Base-by-base conservation (phyloP, 2,797 vertebrate genomes). In the Coregonus ussuriensis region DNA sequence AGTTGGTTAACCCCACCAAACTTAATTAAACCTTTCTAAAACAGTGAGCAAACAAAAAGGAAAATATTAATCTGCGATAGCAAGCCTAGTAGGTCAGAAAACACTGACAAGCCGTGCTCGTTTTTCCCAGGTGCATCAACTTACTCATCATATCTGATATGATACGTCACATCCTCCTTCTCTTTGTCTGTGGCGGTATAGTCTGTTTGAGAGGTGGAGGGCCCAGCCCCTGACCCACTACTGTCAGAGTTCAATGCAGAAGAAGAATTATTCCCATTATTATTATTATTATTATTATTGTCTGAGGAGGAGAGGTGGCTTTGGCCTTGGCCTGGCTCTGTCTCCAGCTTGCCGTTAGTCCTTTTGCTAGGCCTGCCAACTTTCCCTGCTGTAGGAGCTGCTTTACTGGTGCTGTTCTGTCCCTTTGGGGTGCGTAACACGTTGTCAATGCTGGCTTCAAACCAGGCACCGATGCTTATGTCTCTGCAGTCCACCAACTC, bases 131-230 rank as follows among this genome's bases (percentile, higher is more conserved):
- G 63, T 25, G 21, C 68, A 74, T 52, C 71, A 90, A 98, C 98
- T 99, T 98, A 99, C 98, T 99, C 98, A 82, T 99, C 98, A 1
- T 99, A 99, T 95, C 97, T 96, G 94, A 99, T 99, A 95, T 95
- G 97, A 94, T 99, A 99, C 91, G 95, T 89, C 91, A 95, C 90
- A 80, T 96, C 95, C 91, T 97, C 95, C 88, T 74, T 74, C 31
- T 56, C 85, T 87, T 91, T 88, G 52, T 76, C 67, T 90, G 89
- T 11, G 31, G 18, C 7, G 87, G 94, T 84, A 91, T 89, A 95
- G 91, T 97, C 95, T 76, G 94, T 96, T 77, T 96, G 94, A 93
- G 97, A 98, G 72, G 97, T 97, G 81, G 97, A 97, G 83, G 97
- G 96, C 80, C 92, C 91, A 59, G 31, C 59, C 59, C 59, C 59